Percentiles rank a stretch among this genome's conserved stretches.
Evolutionary conservation across 2,113 vertebrate species (phyloP).

Genomic region (Campylorhamphus procurvoides): DNA sequence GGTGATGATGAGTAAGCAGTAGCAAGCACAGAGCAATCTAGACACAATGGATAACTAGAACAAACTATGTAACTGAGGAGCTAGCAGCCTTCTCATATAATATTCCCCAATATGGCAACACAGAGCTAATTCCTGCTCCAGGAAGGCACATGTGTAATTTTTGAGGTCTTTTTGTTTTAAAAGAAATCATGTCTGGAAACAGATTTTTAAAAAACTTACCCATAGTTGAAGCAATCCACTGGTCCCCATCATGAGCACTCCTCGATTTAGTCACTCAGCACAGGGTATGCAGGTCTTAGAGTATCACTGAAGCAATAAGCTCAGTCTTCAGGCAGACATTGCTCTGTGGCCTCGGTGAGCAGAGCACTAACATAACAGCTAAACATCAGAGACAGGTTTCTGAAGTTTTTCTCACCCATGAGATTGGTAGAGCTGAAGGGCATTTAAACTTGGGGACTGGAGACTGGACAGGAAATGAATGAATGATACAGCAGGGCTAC

Average conservation of each 20-base stretch:
- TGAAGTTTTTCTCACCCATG: neutral
- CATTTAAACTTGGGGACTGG: neutral
- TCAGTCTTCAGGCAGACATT: neutral
- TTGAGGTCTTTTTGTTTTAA: neutral
- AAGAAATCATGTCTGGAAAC: neutral
- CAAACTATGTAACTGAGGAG: neutral
- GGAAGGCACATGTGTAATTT: rapidly evolving
- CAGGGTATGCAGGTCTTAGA: neutral
- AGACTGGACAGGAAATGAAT: neutral
- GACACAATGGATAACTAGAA: neutral
- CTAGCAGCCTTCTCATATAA: neutral
- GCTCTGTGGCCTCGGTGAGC: neutral
- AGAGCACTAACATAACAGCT: neutral
- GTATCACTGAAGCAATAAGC: neutral
- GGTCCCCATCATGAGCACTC: rapidly evolving
- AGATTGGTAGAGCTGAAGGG: neutral
- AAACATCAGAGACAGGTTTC: neutral
- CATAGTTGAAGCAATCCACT: neutral
- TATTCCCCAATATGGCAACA: neutral
- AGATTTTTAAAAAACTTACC: neutral
- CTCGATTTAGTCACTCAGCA: neutral
- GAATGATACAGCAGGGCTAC: neutral
- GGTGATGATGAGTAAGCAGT: neutral
- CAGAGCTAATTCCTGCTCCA: neutral
- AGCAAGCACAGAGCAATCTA: neutral